Percentiles rank a stretch among this genome's conserved stretches.
phyloP scores from a whole-genome alignment of 2,113 vertebrate genomes.

The Megaleporinus macrocephalus region DNA sequence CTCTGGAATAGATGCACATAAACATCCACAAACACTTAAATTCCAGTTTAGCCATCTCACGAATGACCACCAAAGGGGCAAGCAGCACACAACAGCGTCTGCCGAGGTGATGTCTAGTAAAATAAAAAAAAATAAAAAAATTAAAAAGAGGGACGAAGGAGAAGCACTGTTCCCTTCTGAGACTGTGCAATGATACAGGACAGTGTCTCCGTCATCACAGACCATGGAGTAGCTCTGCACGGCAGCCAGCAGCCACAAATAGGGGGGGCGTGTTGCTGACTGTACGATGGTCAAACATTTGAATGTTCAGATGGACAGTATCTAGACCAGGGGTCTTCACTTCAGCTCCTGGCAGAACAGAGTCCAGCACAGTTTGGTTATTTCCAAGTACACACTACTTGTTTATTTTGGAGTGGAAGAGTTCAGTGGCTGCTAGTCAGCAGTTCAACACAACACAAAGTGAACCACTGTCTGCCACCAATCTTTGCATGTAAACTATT shows the following conservation, averaged over 20 bases:
- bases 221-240: not conserved
- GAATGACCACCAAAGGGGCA: not conserved
- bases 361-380: not conserved
- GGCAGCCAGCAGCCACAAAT: too few relatives aligned
- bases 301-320: conserved; percentile 1
- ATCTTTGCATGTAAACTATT: too few relatives aligned
- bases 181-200: not conserved
- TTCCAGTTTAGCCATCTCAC: not conserved
- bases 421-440: too few relatives aligned
- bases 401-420: not conserved
- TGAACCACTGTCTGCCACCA: too few relatives aligned
- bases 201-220: not conserved
- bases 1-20: not conserved
- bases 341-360: not conserved
- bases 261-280: not conserved
- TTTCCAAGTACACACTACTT: not conserved
- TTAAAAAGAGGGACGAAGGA: not conserved
- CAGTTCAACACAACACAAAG: too few relatives aligned
- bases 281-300: not conserved
- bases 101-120: too few relatives aligned
- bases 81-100: not conserved
- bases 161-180: not conserved
- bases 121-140: too few relatives aligned
- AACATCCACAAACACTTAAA: not conserved
- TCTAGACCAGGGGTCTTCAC: not conserved